Evolutionary conservation across 2,888 invertebrate species (phyloP), one percentile per base, ranked within the genome.

Genomic region (Conus canariensis): DNA sequence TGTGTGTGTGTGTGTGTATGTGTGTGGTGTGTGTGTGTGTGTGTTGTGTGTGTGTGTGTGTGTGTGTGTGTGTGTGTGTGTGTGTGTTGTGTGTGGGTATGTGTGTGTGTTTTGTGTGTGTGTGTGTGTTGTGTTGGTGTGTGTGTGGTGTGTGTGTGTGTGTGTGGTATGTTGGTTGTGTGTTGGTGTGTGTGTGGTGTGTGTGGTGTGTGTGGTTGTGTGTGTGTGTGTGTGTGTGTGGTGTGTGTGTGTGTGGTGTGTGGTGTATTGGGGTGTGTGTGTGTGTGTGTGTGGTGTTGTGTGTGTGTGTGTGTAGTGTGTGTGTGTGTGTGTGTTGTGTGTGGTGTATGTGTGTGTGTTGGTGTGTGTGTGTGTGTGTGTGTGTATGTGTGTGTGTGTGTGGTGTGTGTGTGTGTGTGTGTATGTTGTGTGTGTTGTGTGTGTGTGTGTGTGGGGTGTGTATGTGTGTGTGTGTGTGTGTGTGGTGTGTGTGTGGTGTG

Each of bases 171-270:
- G n/a, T n/a, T n/a, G n/a, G n/a, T n/a, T 19, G 70, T 70, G 70
- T 19, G 70, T 22, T 0, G 0, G 70, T 22, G 70, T 22, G 22
- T 70, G 70, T 19, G 70, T 70, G 70, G 70, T n/a, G 70, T 22
- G 70, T n/a, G 70, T 70, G 70, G 70, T 70, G 70, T n/a, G 70
- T 70, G 70, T n/a, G 25, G n/a, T n/a, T 74, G 74, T 25, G n/a
- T n/a, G 74, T 0, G 45, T 45, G 45, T 4, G 45, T 45, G 45
- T 4, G 45, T 45, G 45, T 4, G 45, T 45, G 45, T 45, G 45
- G 45, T 45, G 45, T 45, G 45, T 45, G 45, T 45, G n/a, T n/a
- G n/a, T n/a, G n/a, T n/a, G n/a, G n/a, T n/a, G n/a, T n/a, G n/a
- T n/a, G n/a, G n/a, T n/a, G n/a, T n/a, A n/a, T n/a, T n/a, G n/a